phyloP scores from a whole-genome alignment of 2,888 invertebrate species.

The Orthosia incerta region DNA sequence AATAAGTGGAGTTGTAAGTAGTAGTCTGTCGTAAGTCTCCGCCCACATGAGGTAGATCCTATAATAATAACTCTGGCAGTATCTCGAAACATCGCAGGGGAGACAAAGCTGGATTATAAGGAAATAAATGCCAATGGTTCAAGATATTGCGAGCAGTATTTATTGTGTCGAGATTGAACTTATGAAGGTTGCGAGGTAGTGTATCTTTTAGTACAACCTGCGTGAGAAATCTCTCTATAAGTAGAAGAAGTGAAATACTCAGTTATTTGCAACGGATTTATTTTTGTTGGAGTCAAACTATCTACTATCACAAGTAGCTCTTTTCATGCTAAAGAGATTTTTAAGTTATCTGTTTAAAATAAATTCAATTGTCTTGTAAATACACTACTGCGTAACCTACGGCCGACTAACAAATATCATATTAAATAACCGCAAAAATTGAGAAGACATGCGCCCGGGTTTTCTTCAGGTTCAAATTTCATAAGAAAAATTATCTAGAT shows the following conservation, averaged over 20 bases:
- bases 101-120: slow-evolving; percentile 40
- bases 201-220: not conserved
- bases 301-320: not conserved
- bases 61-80: slow-evolving; percentile 52
- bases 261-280: not conserved
- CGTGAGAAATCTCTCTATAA: not conserved
- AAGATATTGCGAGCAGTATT: slow-evolving; percentile 39
- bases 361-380: too few relatives aligned
- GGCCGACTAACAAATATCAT: too few relatives aligned
- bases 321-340: not conserved
- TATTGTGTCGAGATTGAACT: slow-evolving; percentile 8
- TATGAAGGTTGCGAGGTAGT: slow-evolving; percentile 15
- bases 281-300: not conserved
- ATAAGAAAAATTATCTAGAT: not conserved
- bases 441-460: not conserved
- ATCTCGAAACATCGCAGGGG: slow-evolving; percentile 59
- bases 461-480: not conserved
- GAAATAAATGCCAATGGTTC: slow-evolving; percentile 37
- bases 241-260: not conserved
- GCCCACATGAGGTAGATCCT: slow-evolving; percentile 51
- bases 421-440: not conserved
- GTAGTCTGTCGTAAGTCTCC: slow-evolving; percentile 65
- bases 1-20: slow-evolving; percentile 26
- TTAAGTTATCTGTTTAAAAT: not conserved
- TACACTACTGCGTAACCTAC: too few relatives aligned